phyloP scores from a whole-genome alignment of 2,113 vertebrate species.

The Bufo gargarizans region DNA sequence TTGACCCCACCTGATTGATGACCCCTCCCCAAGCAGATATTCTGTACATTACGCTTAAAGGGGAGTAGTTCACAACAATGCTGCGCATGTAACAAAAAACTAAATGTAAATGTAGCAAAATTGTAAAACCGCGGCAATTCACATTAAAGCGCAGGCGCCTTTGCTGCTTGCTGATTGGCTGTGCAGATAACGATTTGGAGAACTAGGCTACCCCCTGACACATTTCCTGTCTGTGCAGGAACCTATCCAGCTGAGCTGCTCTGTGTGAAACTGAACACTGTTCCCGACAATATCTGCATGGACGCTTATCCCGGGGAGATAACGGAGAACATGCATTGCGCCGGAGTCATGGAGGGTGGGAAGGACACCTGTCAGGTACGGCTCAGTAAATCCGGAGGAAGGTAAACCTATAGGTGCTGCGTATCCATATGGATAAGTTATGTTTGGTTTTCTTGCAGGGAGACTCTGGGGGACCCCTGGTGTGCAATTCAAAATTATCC shows the following conservation, averaged over 20 bases:
- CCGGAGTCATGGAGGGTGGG: slow-evolving; percentile 76
- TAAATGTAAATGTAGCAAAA: no score
- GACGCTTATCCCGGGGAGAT: slow-evolving; percentile 72
- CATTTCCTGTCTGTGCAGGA: slow-evolving; percentile 60
- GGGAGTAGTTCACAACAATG: no score
- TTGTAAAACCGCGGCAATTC: no score
- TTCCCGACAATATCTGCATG: slow-evolving; percentile 70
- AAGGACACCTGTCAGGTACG: slow-evolving; percentile 85
- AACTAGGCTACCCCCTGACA: not conserved
- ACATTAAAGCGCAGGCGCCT: no score
- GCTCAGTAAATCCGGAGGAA: not conserved
- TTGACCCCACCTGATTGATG: no score
- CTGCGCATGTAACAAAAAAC: no score
- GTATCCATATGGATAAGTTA: not conserved
- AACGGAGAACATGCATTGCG: slow-evolving; percentile 82
- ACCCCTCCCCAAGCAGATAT: no score
- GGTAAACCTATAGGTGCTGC: no score
- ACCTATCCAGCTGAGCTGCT: slow-evolving; percentile 73
- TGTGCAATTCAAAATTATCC: slow-evolving; percentile 71
- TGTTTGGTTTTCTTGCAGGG: slow-evolving; percentile 64
- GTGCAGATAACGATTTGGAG: not conserved
- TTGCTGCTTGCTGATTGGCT: no score
- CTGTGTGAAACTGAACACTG: slow-evolving; percentile 75
- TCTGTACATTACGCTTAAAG: not conserved
- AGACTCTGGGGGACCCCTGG: slow-evolving; percentile 77